Evolutionary conservation across 2,888 invertebrate species (phyloP).

Genomic region (Resseliella maxima): DNA sequence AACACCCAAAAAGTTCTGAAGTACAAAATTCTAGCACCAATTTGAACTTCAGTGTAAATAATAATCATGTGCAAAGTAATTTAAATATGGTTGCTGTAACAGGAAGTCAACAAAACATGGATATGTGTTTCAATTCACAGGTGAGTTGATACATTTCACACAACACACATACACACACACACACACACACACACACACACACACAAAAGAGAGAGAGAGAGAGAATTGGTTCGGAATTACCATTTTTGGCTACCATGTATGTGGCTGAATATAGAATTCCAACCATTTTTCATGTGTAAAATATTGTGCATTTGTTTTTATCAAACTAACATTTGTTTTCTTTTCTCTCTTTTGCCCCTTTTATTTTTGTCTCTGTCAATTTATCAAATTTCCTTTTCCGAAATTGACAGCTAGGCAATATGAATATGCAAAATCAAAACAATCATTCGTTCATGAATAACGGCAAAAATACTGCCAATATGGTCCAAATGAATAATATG

Average conservation of each 20-base stretch:
- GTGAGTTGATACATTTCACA: slow-evolving; percentile 62
- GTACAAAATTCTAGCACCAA: slow-evolving; percentile 59
- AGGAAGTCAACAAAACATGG: slow-evolving; percentile 65
- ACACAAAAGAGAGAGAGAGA: too few relatives aligned
- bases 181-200: too few relatives aligned
- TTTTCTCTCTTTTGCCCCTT: too few relatives aligned
- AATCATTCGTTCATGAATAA: slow-evolving; percentile 62
- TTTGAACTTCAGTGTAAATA: slow-evolving; percentile 54
- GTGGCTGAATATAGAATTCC: too few relatives aligned
- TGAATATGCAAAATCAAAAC: slow-evolving; percentile 61
- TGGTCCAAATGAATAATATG: slow-evolving; percentile 62
- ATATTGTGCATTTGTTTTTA: too few relatives aligned
- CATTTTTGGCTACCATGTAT: too few relatives aligned
- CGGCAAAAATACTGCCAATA: slow-evolving; percentile 61
- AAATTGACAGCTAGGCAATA: slow-evolving; percentile 63
- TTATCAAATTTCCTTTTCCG: too few relatives aligned
- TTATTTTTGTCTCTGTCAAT: too few relatives aligned
- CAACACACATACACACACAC: too few relatives aligned
- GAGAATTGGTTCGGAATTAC: too few relatives aligned
- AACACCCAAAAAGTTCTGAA: slow-evolving; percentile 63
- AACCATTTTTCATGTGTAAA: too few relatives aligned
- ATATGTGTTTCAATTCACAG: slow-evolving; percentile 67
- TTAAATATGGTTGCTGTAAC: slow-evolving; percentile 66
- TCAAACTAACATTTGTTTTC: too few relatives aligned
- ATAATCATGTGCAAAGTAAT: slow-evolving; percentile 58